These are phyloP conservation scores for Antheraea yamamai DNA, from an alignment of 2,888 invertebrate genomes.

Conservation along the genomic window DNA sequence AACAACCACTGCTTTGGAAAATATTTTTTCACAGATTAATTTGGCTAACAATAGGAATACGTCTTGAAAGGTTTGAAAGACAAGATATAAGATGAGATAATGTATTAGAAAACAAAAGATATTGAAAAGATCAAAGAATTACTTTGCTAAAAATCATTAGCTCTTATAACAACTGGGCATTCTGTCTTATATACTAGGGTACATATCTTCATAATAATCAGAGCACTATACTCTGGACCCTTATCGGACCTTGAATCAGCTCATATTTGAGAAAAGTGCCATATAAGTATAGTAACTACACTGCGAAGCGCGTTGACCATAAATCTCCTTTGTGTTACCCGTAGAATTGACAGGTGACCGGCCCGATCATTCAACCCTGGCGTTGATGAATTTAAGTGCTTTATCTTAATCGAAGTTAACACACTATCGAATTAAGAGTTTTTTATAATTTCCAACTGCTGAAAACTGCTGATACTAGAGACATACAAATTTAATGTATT, in stretches of 20 bases:
- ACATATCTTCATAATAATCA: no score
- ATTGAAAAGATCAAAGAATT: no score
- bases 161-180: no score
- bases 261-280: neutral
- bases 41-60: neutral
- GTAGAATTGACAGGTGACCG: slow-evolving; percentile 60
- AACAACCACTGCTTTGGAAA: neutral
- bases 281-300: neutral
- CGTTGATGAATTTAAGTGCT: slow-evolving; percentile 54
- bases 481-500: no score
- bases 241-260: neutral
- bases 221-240: no score
- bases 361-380: slow-evolving; percentile 52
- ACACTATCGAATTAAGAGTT: neutral
- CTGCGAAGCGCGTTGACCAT: neutral
- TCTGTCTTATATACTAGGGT: no score
- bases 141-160: no score
- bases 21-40: neutral
- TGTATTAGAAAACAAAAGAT: no score
- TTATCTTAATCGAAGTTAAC: neutral
- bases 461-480: no score
- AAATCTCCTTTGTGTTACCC: slow-evolving; percentile 25
- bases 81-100: no score
- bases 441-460: neutral
- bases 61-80: no score